Percentiles rank a stretch among this genome's conserved stretches.
These are phyloP conservation scores for Heteractis magnifica DNA, from an alignment of 92 coral and sea anemone species.

Conservation along the genomic window DNA sequence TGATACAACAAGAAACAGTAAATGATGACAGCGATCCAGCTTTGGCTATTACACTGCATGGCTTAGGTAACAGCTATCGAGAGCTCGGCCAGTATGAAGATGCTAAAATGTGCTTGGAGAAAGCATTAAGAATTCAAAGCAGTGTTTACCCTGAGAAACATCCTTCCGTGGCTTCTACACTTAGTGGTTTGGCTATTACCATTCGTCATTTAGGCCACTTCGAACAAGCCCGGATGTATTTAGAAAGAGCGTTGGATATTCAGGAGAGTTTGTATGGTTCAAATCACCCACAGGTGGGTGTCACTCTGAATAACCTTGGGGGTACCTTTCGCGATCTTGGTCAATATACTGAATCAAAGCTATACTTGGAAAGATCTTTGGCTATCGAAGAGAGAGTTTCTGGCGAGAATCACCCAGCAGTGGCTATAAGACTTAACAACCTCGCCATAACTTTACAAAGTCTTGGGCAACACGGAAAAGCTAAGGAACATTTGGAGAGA, in stretches of 20 bases:
- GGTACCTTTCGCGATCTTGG: background rate
- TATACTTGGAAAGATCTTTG: background rate
- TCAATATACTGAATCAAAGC: background rate
- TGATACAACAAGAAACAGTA: background rate
- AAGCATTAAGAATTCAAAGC: background rate
- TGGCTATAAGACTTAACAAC: background rate
- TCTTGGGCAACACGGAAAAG: constrained; percentile 19
- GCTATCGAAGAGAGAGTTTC: background rate
- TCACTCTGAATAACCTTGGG: constrained; percentile 23
- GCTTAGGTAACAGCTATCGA: background rate
- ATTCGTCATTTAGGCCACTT: constrained; percentile 1
- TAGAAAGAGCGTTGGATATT: constrained; percentile 18
- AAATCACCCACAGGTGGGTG: constrained; percentile 32
- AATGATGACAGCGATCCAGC: constrained; percentile 32
- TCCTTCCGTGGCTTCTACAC: constrained; percentile 12
- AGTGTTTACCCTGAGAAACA: background rate
- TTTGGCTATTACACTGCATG: constrained; percentile 13
- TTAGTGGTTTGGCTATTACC: constrained; percentile 16
- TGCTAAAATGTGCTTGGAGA: constrained; percentile 3
- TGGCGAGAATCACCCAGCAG: background rate
- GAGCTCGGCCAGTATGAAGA: background rate
- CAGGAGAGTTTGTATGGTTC: background rate
- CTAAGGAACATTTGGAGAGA: constrained; percentile 9
- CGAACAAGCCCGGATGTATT: constrained; percentile 24
- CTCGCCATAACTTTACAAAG: background rate